Conservation (phyloP, 2,797 vertebrate genomes). For the Thalassophryne amazonica region DNA sequence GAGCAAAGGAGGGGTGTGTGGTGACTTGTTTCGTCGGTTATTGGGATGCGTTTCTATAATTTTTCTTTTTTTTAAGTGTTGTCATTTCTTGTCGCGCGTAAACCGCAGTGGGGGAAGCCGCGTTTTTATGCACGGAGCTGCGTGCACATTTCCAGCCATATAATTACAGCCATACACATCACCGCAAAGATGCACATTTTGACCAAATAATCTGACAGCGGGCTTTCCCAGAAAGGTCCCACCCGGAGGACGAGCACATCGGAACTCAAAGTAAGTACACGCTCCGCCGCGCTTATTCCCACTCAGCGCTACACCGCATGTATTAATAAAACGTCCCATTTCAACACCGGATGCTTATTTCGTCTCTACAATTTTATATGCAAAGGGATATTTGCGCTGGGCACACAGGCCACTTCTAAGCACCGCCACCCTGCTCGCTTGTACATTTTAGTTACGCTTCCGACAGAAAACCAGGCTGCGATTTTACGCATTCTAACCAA, state of each 20-base stretch:
- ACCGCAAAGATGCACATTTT: constrained; percentile 55
- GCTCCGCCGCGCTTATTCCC: constrained; percentile 44
- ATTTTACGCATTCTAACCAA: not conserved
- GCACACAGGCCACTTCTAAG: constrained; percentile 32
- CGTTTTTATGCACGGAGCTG: constrained; percentile 49
- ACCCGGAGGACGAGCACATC: constrained; percentile 62
- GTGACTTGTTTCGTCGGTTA: constrained; percentile 59
- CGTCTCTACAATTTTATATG: constrained; percentile 7
- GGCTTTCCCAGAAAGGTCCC: constrained; percentile 46
- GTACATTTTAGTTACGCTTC: not conserved
- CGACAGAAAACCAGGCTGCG: not conserved
- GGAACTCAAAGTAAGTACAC: constrained; percentile 70
- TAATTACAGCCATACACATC: constrained; percentile 47
- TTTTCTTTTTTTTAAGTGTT: constrained; percentile 38
- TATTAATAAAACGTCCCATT: not conserved
- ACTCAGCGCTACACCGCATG: not conserved
- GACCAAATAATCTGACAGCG: constrained; percentile 56
- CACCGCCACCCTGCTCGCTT: constrained; percentile 7
- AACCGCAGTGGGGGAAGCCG: too few species aligned
- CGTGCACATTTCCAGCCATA: constrained; percentile 56
- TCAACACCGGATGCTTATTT: not conserved
- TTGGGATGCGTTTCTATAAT: constrained; percentile 60
- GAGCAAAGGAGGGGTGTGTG: constrained; percentile 63
- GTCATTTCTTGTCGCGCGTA: constrained; percentile 39
- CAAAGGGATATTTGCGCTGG: constrained; percentile 10